These are phyloP conservation scores for Tuta absoluta DNA, from an alignment of 2,888 invertebrate species.

Conservation along the genomic window DNA sequence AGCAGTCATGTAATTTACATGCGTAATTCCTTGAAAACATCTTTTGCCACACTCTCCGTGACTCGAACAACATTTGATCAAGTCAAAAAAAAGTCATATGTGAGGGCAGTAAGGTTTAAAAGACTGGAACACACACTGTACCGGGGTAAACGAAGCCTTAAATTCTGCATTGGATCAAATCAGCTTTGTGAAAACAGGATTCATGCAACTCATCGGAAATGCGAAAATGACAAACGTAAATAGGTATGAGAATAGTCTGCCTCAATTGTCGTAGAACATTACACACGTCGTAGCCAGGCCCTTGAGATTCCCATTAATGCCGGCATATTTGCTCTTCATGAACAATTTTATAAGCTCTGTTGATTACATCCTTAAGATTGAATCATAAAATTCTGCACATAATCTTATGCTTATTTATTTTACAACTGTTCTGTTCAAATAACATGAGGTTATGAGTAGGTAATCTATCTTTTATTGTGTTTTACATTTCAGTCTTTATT, in stretches of 20 bases:
- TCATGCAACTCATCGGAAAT: neutral
- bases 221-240: neutral
- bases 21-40: constrained; percentile 5
- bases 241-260: neutral
- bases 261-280: constrained; percentile 15
- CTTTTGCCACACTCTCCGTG: neutral
- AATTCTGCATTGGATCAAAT: no score
- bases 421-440: neutral
- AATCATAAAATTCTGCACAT: neutral
- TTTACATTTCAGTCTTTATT: neutral
- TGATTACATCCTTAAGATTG: neutral
- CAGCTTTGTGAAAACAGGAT: neutral
- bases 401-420: constrained; percentile 1
- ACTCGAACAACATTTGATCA: neutral
- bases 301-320: constrained; percentile 11
- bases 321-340: neutral
- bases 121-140: no score
- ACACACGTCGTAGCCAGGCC: constrained; percentile 19
- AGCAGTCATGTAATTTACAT: neutral
- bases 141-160: no score
- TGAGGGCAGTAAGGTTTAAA: no score
- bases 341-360: neutral
- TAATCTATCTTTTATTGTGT: constrained; percentile 2
- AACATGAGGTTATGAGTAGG: constrained; percentile 6
- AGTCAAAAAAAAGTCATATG: neutral